Evolutionary conservation across 2,888 invertebrate genomes (phyloP).

Genomic region (Hyalella azteca): DNA sequence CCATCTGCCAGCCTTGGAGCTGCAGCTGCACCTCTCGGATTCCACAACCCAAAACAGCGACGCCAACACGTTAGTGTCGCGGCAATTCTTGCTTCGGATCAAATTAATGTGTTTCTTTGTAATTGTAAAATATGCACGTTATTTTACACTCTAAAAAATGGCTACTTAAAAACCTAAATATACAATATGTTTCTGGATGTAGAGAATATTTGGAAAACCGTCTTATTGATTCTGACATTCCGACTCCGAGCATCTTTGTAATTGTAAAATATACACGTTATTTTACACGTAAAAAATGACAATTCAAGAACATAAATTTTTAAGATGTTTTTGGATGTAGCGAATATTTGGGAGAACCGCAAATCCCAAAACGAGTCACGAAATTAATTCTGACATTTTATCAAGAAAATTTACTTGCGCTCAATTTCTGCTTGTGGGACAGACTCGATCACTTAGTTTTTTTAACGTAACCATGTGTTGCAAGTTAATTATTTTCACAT

Average conservation of each 20-base stretch:
- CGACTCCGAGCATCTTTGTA: neutral
- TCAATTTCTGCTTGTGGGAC: no score
- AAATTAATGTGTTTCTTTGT: neutral
- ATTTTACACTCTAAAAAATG: neutral
- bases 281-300: neutral
- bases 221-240: no score
- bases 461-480: no score
- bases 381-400: no score
- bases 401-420: no score
- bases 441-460: no score
- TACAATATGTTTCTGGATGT: neutral
- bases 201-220: no score
- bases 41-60: neutral
- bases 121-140: neutral
- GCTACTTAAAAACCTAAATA: neutral
- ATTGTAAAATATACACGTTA: neutral
- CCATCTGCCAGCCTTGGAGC: neutral
- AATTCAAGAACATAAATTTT: neutral
- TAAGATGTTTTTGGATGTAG: neutral
- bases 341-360: no score
- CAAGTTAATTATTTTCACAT: no score
- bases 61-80: neutral
- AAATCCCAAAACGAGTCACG: no score
- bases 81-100: no score
- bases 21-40: neutral